Conservation (phyloP, 2,888 invertebrate species). For the Leucoma salicis region DNA sequence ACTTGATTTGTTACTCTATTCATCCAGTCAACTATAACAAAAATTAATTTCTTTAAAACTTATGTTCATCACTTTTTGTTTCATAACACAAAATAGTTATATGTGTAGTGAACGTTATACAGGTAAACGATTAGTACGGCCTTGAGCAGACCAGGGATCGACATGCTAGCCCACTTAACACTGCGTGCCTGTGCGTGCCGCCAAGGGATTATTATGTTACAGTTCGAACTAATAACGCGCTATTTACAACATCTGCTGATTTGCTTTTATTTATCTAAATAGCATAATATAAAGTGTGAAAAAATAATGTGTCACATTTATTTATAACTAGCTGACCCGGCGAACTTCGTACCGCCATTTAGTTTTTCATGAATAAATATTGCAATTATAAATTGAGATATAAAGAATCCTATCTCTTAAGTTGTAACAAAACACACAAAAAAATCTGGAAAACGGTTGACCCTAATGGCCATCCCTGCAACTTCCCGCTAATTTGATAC, state of each 20-base stretch:
- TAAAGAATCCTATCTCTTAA: no score
- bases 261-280: slow-evolving; percentile 19
- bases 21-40: slow-evolving; percentile 32
- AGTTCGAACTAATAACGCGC: slow-evolving; percentile 45
- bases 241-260: slow-evolving; percentile 56
- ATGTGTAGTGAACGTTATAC: slow-evolving; percentile 15
- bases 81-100: slow-evolving; percentile 12
- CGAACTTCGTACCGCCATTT: no score
- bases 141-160: slow-evolving; percentile 58
- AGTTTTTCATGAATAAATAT: no score
- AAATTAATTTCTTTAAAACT: slow-evolving; percentile 30
- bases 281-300: neutral
- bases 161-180: slow-evolving; percentile 70
- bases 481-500: no score
- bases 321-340: no score
- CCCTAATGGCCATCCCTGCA: no score
- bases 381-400: no score
- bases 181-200: slow-evolving; percentile 66
- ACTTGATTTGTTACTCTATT: slow-evolving; percentile 54
- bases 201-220: slow-evolving; percentile 64
- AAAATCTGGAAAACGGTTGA: no score
- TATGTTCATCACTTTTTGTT: slow-evolving; percentile 13
- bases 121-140: slow-evolving; percentile 49
- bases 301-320: no score
- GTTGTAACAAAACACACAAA: no score